Percentiles rank a stretch among this genome's conserved stretches.
phyloP scores from a whole-genome alignment of 2,797 vertebrate genomes.

The Mormyrops attenuatus region DNA sequence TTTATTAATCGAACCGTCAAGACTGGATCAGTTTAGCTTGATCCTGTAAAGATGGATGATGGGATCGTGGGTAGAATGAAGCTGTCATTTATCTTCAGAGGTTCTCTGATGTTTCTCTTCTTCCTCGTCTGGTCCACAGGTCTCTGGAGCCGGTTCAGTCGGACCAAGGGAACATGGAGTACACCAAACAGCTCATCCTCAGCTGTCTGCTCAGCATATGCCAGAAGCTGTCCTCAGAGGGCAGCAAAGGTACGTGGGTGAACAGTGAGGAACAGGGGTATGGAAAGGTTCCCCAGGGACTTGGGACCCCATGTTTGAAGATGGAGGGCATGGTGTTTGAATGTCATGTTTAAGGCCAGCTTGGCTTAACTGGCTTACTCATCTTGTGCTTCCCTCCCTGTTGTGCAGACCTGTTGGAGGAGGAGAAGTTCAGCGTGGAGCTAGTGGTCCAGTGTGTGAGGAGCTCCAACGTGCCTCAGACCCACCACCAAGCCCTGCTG shows the following conservation, averaged over 20 bases:
- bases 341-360: background rate
- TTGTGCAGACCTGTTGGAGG: conserved; percentile 71
- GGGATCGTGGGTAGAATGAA: background rate
- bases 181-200: conserved; percentile 89
- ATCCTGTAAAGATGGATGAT: background rate
- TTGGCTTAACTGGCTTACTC: background rate
- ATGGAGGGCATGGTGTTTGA: background rate
- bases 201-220: conserved; percentile 80
- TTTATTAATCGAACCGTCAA: background rate
- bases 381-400: background rate
- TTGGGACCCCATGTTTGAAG: background rate
- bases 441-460: conserved; percentile 89
- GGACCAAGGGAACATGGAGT: conserved; percentile 74
- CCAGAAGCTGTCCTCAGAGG: conserved; percentile 69
- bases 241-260: conserved; percentile 61
- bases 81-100: background rate
- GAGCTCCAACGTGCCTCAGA: conserved; percentile 82
- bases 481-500: conserved; percentile 89
- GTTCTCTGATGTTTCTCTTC: background rate
- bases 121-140: conserved; percentile 47
- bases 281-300: background rate
- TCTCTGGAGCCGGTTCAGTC: conserved; percentile 63
- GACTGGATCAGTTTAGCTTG: background rate
- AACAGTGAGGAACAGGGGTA: background rate
- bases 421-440: conserved; percentile 91